A percentile compares a stretch with the other conserved stretches of the same genome.
Evolutionary conservation across 2,888 invertebrate species (phyloP).

Genomic region (Punctoribates punctum): DNA sequence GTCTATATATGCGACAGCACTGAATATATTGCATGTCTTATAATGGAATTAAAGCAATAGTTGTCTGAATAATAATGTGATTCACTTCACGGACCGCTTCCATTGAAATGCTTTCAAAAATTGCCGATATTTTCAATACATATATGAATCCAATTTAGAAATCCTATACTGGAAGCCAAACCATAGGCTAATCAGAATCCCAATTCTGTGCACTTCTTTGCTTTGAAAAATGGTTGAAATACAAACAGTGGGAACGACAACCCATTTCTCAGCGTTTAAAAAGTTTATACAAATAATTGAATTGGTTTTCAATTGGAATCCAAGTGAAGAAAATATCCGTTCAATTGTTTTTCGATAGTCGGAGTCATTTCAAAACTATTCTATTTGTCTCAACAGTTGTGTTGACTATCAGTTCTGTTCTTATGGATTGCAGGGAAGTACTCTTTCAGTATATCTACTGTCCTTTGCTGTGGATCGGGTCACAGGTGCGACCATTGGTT

Average conservation of each 20-base stretch:
- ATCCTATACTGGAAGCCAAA: not conserved
- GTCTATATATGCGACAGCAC: not conserved
- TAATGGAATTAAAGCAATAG: constrained; percentile 36
- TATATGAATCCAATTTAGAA: not conserved
- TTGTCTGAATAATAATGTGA: constrained; percentile 23
- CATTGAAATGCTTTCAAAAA: constrained; percentile 5
- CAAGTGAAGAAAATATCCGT: not conserved
- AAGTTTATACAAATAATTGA: too few species aligned
- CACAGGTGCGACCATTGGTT: constrained; percentile 36
- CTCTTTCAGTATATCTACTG: not conserved
- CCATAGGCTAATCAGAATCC: not conserved
- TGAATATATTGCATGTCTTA: constrained; percentile 28
- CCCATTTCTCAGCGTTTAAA: too few species aligned
- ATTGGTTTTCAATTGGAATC: not conserved
- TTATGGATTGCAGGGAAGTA: not conserved
- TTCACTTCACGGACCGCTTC: constrained; percentile 17
- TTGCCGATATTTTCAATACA: not conserved
- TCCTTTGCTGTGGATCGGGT: constrained; percentile 7
- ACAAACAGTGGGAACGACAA: too few species aligned
- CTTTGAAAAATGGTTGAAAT: too few species aligned
- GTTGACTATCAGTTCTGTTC: not conserved
- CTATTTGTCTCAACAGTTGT: not conserved
- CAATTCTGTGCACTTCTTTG: too few species aligned
- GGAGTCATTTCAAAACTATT: not conserved
- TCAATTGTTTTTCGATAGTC: too few species aligned